These are phyloP conservation scores for Steatornis caripensis DNA, from an alignment of 2,113 vertebrate species.

Conservation along the genomic window DNA sequence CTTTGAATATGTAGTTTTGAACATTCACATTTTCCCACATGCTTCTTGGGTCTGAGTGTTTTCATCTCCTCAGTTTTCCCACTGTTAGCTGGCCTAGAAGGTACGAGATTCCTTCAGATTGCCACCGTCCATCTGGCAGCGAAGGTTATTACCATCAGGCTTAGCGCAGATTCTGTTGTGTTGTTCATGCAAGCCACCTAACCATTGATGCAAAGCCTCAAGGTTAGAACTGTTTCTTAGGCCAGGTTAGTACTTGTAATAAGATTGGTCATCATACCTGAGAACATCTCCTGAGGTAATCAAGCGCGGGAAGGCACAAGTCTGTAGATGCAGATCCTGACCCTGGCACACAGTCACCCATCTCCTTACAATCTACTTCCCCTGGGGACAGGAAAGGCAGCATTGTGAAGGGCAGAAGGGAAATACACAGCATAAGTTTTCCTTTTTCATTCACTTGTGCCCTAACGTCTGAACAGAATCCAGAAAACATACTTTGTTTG, in stretches of 20 bases:
- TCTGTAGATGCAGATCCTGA: slow-evolving; percentile 85
- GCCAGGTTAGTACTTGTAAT: background rate
- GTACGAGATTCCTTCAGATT: background rate
- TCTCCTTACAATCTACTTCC: slow-evolving; percentile 91
- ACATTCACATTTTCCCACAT: background rate
- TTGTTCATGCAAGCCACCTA: background rate
- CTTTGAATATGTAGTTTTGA: background rate
- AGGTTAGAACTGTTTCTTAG: background rate
- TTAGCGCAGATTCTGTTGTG: background rate
- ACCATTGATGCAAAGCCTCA: background rate
- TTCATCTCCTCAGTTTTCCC: background rate
- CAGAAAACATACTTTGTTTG: background rate
- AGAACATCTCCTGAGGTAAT: slow-evolving; percentile 93
- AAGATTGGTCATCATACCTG: slow-evolving; percentile 76
- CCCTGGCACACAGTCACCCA: slow-evolving; percentile 83
- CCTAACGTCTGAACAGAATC: background rate
- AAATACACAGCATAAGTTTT: background rate
- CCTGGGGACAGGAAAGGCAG: slow-evolving; percentile 68
- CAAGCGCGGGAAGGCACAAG: slow-evolving; percentile 93
- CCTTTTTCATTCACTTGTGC: background rate
- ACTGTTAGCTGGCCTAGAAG: background rate
- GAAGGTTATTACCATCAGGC: background rate
- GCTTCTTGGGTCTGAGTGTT: background rate
- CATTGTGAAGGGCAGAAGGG: background rate
- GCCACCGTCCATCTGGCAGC: background rate